A percentile compares a stretch with the other conserved stretches of the same genome.
These are phyloP conservation scores for Leptogaster cylindrica DNA, from an alignment of 2,888 invertebrate species.

Conservation along the genomic window DNA sequence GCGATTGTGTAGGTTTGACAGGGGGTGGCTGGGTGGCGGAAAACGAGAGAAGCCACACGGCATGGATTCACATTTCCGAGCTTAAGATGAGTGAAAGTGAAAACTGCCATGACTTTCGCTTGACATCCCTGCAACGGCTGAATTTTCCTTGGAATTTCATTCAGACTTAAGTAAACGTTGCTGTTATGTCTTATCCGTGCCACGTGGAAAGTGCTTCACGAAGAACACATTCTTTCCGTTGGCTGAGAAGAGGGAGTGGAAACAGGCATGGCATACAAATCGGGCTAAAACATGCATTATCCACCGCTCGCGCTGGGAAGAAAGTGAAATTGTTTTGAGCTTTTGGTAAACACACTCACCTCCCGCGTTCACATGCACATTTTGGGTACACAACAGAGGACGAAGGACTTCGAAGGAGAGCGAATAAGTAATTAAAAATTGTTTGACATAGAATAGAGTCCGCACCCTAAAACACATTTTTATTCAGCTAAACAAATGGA, in stretches of 20 bases:
- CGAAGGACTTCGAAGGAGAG: too few species aligned
- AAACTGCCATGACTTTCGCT: constrained; percentile 23
- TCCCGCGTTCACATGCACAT: too few species aligned
- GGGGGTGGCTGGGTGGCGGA: neutral
- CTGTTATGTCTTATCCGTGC: constrained; percentile 28
- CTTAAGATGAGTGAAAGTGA: constrained; percentile 16
- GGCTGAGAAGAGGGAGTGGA: neutral
- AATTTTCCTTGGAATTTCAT: constrained; percentile 30
- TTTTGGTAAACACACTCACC: too few species aligned
- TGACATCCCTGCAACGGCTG: neutral
- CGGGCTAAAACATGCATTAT: constrained; percentile 3
- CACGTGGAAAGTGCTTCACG: constrained; percentile 24
- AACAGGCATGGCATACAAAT: too few species aligned
- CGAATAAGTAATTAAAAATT: too few species aligned
- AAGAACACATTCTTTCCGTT: neutral
- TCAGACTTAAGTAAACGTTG: constrained; percentile 33
- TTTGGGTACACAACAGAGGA: too few species aligned
- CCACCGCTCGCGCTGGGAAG: too few species aligned
- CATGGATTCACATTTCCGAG: constrained; percentile 1
- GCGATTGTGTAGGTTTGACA: neutral
- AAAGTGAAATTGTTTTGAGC: too few species aligned
- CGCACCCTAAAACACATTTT: too few species aligned
- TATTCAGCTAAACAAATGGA: too few species aligned
- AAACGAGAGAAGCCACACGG: constrained; percentile 16
- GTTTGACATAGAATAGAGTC: too few species aligned